Evolutionary conservation across 2,797 vertebrate genomes (phyloP), one percentile per base, ranked within the genome.

Genomic region (Enteromius fasciolatus): DNA sequence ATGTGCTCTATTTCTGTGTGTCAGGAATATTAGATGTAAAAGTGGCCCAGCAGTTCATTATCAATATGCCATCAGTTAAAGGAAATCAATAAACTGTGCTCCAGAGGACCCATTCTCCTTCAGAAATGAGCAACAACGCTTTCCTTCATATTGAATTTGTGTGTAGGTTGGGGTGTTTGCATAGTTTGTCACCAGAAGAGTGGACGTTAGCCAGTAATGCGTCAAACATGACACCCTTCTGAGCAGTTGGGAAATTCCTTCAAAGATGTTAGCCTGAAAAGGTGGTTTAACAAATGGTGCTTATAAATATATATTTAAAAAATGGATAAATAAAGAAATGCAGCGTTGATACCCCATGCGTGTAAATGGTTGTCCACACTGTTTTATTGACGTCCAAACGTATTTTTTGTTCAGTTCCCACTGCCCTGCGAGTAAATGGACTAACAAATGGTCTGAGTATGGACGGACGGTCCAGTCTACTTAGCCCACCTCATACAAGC

Each of bases 401-500:
- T 66, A 1, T 82, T 33, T 86, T 80, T 28, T 86, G 31, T 78
- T n/a, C 76, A 97, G 95, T 94, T 83, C 94, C 95, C 84, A 93
- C 95, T 81, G 94, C 95, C 78, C 89, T 95, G 77, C 94, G 93
- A 92, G 88, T 95, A 82, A 91, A 93, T 48, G 94, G 96, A 77
- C 94, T 95, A 79, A 87, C 94, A 46, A 97, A 95, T 88, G 93
- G 95, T 85, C 93, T 96, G 66, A 61, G 89, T 80, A 91, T 90
- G 84, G 96, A 95, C 84, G 94, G 92, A 28, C 96, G 94, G 81
- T 92, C 91, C 67, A 91, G 89, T 5, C 57, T 95, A 20, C 90
- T 96, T 83, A 96, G 93, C 90, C 95, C 97, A 54, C 90, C 95
- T 44, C 92, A 92, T 76, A 91, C 94, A 23, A 90, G 95, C 77